Percentiles rank a stretch among this genome's conserved stretches.
These are phyloP conservation scores for Oxyruncus cristatus DNA, from an alignment of 2,113 vertebrate species.

Conservation along the genomic window DNA sequence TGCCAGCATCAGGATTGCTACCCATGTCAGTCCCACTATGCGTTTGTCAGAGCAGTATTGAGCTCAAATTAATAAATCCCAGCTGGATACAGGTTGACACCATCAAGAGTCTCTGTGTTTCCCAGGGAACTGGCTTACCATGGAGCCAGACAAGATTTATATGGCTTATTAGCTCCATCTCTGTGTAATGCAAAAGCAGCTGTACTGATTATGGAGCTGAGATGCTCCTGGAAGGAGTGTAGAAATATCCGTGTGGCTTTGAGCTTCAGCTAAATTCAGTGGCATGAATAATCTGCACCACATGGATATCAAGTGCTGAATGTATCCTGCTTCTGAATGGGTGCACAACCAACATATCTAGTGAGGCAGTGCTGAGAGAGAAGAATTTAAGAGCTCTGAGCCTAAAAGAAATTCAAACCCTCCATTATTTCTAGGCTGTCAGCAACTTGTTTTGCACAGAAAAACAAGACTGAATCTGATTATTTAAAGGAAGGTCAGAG, in stretches of 20 bases:
- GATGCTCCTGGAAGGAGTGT: slow-evolving; percentile 8
- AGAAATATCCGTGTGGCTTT: neutral
- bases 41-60: neutral
- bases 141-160: neutral
- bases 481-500: neutral
- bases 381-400: neutral
- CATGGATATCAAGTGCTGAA: neutral
- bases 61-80: neutral
- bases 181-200: neutral
- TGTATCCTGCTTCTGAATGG: neutral
- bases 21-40: neutral
- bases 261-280: neutral
- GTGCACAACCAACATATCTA: neutral
- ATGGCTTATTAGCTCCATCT: neutral
- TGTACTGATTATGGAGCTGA: neutral
- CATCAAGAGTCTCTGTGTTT: neutral
- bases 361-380: neutral
- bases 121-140: neutral
- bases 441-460: neutral
- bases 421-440: neutral
- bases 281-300: slow-evolving; percentile 8
- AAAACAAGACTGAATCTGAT: neutral
- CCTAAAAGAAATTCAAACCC: neutral
- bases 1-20: neutral
- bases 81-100: neutral